These are phyloP conservation scores for Globodera ellingtonae DNA, from an alignment of 1,140 invertebrate genomes.

Conservation along the genomic window DNA sequence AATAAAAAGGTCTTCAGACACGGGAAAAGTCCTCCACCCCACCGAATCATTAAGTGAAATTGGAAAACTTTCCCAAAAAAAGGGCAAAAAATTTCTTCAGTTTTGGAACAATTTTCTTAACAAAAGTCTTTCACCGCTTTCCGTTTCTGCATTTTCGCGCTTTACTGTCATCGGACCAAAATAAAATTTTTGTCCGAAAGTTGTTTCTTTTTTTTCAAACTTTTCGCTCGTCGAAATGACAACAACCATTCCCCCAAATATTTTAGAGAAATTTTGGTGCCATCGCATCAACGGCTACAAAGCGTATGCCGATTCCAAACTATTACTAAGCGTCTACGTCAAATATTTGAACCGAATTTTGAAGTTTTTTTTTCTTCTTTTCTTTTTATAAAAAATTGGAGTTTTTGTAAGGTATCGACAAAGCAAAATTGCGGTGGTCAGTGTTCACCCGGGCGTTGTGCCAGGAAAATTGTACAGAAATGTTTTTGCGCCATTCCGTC, in stretches of 20 bases:
- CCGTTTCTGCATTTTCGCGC: too few species aligned
- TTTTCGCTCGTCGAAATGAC: too few species aligned
- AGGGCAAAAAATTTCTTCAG: neutral
- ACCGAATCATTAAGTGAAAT: too few species aligned
- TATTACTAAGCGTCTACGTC: conserved; percentile 28
- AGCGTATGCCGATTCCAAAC: conserved; percentile 36
- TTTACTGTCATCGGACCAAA: too few species aligned
- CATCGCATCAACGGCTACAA: conserved; percentile 36
- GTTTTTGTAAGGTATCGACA: conserved; percentile 16
- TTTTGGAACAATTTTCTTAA: too few species aligned
- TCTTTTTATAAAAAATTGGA: neutral
- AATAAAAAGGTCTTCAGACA: too few species aligned
- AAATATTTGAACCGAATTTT: conserved; percentile 21
- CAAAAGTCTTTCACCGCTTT: too few species aligned
- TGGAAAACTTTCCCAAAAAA: too few species aligned
- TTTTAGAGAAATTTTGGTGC: conserved; percentile 32
- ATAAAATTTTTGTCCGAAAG: too few species aligned
- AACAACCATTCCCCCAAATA: neutral
- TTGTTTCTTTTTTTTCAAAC: too few species aligned
- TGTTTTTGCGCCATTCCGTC: conserved; percentile 33
- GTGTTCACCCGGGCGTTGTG: conserved; percentile 41
- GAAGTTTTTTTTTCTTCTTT: neutral
- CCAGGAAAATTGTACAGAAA: conserved; percentile 30
- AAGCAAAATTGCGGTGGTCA: conserved; percentile 18
- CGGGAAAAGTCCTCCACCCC: too few species aligned